Evolutionary conservation across 2,113 vertebrate genomes (phyloP), one percentile per base, ranked within the genome.

Genomic region (Galbula dea): DNA sequence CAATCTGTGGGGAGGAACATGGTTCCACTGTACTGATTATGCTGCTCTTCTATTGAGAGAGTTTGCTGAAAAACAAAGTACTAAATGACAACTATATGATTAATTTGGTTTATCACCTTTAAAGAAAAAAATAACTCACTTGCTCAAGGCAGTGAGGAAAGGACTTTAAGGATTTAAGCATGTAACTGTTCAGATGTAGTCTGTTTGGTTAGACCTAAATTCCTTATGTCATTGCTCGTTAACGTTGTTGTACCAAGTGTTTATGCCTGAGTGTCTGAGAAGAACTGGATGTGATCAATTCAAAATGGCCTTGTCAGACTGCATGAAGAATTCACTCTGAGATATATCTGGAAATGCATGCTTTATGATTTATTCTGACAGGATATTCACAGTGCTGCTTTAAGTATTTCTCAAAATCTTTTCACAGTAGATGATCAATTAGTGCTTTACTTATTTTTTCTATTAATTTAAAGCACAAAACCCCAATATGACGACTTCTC

Each of bases 211-310:
- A 91, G 93, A 73, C 37, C 39, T 62, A 83, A 91, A 96, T 97
- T 97, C 95, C 88, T 95, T 76, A 52, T 94, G 90, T 96, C 93
- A 77, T 59, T 93, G 58, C 62, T 93, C 83, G 73, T 97, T 93
- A 96, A 37, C 66, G 49, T 95, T 95, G 95, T 95, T 94, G 86
- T 86, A 51, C 61, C 59, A 95, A 94, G 88, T 77, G 57, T 86
- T 96, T 95, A 83, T 89, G 93, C 91, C 83, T 97, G 95, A 97
- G 52, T 93, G 94, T 95, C 94, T 2, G 14, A 86, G 86, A 95
- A 93, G 83, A 96, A 86, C 88, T 89, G 88, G 36, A 68, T 88
- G 79, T 78, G 95, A 89, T 93, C 88, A 19, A 59, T 90, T 91
- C 84, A 87, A 88, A 96, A 94, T 52, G 76, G 78, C 66, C 72